Evolutionary conservation across 1,140 invertebrate species (phyloP), one percentile per base, ranked within the genome.

Genomic region (Cotesia chilonis): DNA sequence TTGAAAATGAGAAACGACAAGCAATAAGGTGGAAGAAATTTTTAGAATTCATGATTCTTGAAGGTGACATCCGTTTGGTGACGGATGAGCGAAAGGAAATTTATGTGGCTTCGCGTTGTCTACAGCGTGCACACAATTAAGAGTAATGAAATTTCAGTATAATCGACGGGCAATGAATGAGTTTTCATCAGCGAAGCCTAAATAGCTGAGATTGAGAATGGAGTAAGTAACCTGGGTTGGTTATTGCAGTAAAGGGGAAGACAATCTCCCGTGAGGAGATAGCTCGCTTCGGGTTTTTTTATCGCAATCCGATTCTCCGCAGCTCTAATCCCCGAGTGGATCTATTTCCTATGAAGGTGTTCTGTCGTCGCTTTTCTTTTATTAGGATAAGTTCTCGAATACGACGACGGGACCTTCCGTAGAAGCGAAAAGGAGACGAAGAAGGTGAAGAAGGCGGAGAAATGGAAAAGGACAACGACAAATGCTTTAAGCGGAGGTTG

Each of bases 261-360:
- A 86, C 86, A 87, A 87, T 87, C 85, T 87, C 83, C 86, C 83
- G 81, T 80, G 82, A 86, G 86, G 85, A 87, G 86, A 87, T 87
- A 80, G 82, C 78, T 77, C 74, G 14, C 17, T 41, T 36, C 3
- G 14, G 5, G 2, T 37, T 7, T 57, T 71, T 64, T 61, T 68
- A 68, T 59, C 55, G 51, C 38, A 36, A 36, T 37, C 51, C 51
- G 51, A 14, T 63, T 63, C 57, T 57, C 9, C 28, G 1, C 5
- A 61, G 60, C 60, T 63, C 37, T 36, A 38, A 63, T 80, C 72
- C 79, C 59, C 60, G 69, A 73, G 72, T 82, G 82, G 84, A 86
- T 87, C 85, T 84, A 87, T 87, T 87, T 87, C 85, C 85, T 86
- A 85, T 86, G 82, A 77, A 60, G 68, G 17, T 38, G 41, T 54